These are phyloP conservation scores for Schizotus pectinicornis DNA, from an alignment of 2,888 invertebrate genomes.

Conservation along the genomic window DNA sequence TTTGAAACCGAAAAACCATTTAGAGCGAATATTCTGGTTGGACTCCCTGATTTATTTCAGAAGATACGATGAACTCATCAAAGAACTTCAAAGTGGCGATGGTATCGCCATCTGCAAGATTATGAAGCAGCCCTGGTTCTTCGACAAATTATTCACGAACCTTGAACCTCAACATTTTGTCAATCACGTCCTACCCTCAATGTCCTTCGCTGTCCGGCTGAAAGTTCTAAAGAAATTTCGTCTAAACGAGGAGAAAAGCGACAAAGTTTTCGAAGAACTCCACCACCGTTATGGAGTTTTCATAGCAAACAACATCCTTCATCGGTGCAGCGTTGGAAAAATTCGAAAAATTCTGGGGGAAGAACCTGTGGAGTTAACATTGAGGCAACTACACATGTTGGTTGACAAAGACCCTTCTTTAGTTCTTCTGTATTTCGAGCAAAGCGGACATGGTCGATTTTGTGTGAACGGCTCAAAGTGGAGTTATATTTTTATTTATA, in stretches of 20 bases:
- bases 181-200: constrained; percentile 14
- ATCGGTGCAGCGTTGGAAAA: constrained; percentile 19
- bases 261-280: constrained; percentile 19
- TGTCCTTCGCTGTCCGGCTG: constrained; percentile 22
- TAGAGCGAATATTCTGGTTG: constrained; percentile 26
- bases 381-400: too few relatives aligned
- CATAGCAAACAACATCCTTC: constrained; percentile 14
- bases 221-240: constrained; percentile 26
- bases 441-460: too few relatives aligned
- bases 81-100: constrained; percentile 23
- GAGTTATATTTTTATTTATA: too few relatives aligned
- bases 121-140: constrained; percentile 28
- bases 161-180: constrained; percentile 16
- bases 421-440: too few relatives aligned
- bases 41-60: constrained; percentile 27
- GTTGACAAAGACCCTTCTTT: too few relatives aligned
- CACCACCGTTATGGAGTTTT: constrained; percentile 19
- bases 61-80: constrained; percentile 13
- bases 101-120: constrained; percentile 23
- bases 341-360: constrained; percentile 15
- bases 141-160: constrained; percentile 10
- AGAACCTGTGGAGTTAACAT: neutral
- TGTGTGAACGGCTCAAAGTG: too few relatives aligned
- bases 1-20: constrained; percentile 17
- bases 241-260: constrained; percentile 6